Percentiles rank a stretch among this genome's conserved stretches.
Evolutionary conservation across 2,888 invertebrate species (phyloP).

Genomic region (Formica aserva): DNA sequence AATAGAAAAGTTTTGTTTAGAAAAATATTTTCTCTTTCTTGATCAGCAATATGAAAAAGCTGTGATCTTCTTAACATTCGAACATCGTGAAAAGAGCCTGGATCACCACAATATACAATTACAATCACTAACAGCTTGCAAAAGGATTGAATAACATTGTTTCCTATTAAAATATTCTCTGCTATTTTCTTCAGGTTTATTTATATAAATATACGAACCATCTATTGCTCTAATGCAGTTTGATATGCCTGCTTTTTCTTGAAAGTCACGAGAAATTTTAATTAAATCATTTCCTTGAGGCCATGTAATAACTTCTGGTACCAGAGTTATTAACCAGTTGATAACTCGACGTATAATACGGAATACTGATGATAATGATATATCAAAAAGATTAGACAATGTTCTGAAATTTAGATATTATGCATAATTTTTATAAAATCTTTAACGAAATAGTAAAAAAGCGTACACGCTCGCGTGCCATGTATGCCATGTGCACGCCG

Average conservation of each 20-base stretch:
- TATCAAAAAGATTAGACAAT: constrained; percentile 23
- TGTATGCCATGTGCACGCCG: no score
- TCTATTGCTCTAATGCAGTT: constrained; percentile 13
- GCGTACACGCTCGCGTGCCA: no score
- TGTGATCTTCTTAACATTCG: background rate
- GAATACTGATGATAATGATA: constrained; percentile 27
- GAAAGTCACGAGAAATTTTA: background rate
- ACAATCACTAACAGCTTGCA: constrained; percentile 33
- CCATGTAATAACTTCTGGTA: background rate
- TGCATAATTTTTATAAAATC: no score
- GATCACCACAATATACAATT: constrained; percentile 34
- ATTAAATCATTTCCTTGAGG: background rate
- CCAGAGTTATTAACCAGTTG: constrained; percentile 15
- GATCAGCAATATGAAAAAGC: no score
- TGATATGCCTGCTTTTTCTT: background rate
- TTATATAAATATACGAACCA: constrained; percentile 16
- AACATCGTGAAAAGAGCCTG: no score
- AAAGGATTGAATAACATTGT: constrained; percentile 37
- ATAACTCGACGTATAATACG: constrained; percentile 20
- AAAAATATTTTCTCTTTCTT: no score
- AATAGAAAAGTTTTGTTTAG: no score
- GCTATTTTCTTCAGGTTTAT: constrained; percentile 36
- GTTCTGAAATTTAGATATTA: background rate
- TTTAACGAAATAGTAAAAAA: no score
- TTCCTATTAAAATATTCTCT: constrained; percentile 39